Percentiles rank a stretch among this genome's conserved stretches.
Conservation (phyloP, 1,140 invertebrate species). For the Neodiprion virginianus region DNA sequence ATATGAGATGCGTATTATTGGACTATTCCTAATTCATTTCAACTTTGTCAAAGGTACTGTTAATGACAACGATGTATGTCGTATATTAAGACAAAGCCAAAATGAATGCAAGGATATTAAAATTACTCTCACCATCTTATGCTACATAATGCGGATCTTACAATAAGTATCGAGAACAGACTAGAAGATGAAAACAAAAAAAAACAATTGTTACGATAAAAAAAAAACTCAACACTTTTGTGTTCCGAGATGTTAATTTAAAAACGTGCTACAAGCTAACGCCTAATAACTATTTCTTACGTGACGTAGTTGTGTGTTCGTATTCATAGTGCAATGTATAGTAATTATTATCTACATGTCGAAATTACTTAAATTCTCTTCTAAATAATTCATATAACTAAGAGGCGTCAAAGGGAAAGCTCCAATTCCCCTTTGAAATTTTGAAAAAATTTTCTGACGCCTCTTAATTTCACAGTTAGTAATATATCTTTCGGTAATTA, state of each 20-base stretch:
- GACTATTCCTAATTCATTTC: too few relatives aligned
- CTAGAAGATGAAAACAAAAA: constrained; percentile 14
- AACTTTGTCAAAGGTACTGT: too few relatives aligned
- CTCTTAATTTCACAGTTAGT: neutral
- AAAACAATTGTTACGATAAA: neutral
- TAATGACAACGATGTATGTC: too few relatives aligned
- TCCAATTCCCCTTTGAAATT: neutral
- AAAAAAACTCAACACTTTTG: neutral
- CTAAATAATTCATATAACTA: constrained; percentile 5
- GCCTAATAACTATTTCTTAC: constrained; percentile 16
- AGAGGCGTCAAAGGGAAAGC: constrained; percentile 12
- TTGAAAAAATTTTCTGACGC: constrained; percentile 25
- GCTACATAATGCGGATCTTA: constrained; percentile 22
- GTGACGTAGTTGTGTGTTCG: constrained; percentile 13
- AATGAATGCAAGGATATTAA: neutral
- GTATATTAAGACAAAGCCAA: too few relatives aligned
- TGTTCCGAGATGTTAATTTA: constrained; percentile 15
- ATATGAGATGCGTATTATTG: too few relatives aligned
- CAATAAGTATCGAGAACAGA: constrained; percentile 21
- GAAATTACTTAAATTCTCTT: neutral
- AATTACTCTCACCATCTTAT: constrained; percentile 7
- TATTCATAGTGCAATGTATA: constrained; percentile 11
- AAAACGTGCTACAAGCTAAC: constrained; percentile 20
- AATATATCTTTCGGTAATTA: too few relatives aligned
- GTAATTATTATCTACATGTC: constrained; percentile 7